Percentiles rank a stretch among this genome's conserved stretches.
These are phyloP conservation scores for Sipunculus nudus DNA, from an alignment of 2,888 invertebrate species.

Conservation along the genomic window DNA sequence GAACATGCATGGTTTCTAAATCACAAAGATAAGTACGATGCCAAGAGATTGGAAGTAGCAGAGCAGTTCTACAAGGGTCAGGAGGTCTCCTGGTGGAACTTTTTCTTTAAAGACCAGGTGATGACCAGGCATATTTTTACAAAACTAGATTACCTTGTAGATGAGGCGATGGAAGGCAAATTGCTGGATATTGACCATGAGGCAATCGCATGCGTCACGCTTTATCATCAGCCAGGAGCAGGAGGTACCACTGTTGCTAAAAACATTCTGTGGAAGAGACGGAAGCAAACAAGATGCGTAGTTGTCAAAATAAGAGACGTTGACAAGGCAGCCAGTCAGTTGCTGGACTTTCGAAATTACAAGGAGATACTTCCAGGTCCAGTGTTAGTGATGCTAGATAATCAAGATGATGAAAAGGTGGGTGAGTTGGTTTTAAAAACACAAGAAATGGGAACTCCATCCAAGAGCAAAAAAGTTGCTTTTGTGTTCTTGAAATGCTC, in stretches of 20 bases:
- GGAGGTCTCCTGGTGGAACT: conserved; percentile 50
- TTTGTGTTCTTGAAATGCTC: no score
- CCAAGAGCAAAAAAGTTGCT: no score
- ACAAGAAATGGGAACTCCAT: conserved; percentile 24
- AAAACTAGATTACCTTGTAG: neutral
- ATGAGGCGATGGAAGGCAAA: neutral
- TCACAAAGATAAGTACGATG: neutral
- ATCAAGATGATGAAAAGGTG: conserved; percentile 36
- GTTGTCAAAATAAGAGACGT: conserved; percentile 42
- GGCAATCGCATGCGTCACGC: conserved; percentile 37
- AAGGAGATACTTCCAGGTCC: conserved; percentile 43
- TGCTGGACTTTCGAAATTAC: conserved; percentile 36
- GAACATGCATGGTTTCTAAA: no score
- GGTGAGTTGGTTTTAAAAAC: conserved; percentile 23
- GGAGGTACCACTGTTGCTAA: conserved; percentile 50
- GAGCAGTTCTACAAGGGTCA: conserved; percentile 39
- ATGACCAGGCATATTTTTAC: conserved; percentile 23
- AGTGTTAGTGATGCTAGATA: conserved; percentile 43
- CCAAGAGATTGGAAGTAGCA: neutral
- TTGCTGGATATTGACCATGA: conserved; percentile 29
- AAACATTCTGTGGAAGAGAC: conserved; percentile 47
- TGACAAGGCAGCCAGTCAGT: conserved; percentile 44
- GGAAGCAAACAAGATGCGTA: conserved; percentile 43
- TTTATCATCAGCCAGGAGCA: conserved; percentile 51
- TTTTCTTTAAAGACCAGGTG: conserved; percentile 45